Conservation (phyloP, 1,140 invertebrate species). For the Rhizoglyphus robini region DNA sequence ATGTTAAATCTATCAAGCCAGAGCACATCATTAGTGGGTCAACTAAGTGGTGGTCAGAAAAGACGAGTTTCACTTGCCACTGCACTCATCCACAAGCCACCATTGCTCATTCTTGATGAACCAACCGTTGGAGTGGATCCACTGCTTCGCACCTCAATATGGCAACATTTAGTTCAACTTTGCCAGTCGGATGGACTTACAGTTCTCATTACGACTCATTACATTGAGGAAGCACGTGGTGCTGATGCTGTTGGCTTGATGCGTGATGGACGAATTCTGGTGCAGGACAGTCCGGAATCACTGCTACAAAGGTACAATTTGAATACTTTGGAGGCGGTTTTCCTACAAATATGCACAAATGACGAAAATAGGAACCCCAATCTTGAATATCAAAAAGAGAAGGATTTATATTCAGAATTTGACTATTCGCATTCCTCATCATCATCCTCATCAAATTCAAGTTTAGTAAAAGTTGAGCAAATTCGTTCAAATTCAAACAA, state of each 20-base stretch:
- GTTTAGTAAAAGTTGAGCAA: not conserved
- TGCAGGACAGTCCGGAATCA: constrained; percentile 73
- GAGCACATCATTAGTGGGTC: too few relatives aligned
- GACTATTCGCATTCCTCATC: not conserved
- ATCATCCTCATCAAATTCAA: not conserved
- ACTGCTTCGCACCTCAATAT: constrained; percentile 28
- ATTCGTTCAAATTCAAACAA: not conserved
- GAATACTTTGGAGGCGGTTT: constrained; percentile 75
- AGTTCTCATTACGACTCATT: constrained; percentile 37
- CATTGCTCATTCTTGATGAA: constrained; percentile 33
- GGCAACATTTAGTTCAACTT: constrained; percentile 13
- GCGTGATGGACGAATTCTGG: constrained; percentile 38
- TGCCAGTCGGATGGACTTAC: constrained; percentile 37
- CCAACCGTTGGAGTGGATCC: constrained; percentile 39
- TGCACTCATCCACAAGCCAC: constrained; percentile 48
- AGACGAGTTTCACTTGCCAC: constrained; percentile 78
- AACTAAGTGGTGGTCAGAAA: constrained; percentile 75
- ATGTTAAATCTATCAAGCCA: too few relatives aligned
- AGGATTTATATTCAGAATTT: not conserved
- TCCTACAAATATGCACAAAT: constrained; percentile 71
- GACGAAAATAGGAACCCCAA: not conserved
- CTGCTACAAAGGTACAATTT: constrained; percentile 67
- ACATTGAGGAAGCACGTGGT: constrained; percentile 36
- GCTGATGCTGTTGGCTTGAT: constrained; percentile 40
- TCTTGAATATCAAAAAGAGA: not conserved